These are phyloP conservation scores for Pandemis corylana DNA, from an alignment of 2,888 invertebrate genomes.

Conservation along the genomic window DNA sequence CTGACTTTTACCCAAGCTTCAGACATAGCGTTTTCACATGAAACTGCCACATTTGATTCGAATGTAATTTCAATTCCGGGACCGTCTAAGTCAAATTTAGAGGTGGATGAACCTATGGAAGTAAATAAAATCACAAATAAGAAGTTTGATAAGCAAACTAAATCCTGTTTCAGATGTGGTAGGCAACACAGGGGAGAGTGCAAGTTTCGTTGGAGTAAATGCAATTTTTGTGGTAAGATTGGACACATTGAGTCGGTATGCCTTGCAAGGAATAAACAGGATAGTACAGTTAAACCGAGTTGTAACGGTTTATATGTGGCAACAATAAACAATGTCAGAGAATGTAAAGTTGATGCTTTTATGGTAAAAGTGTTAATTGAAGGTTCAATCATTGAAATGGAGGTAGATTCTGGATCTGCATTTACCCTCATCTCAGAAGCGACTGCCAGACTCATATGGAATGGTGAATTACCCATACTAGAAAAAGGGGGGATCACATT, in stretches of 20 bases:
- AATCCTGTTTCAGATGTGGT: too few species aligned
- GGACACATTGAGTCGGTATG: too few species aligned
- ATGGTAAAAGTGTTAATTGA: neutral
- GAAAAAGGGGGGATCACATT: neutral
- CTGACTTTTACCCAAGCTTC: too few species aligned
- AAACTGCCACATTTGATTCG: too few species aligned
- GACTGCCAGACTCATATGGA: neutral
- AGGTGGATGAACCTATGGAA: neutral
- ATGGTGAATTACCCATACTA: neutral
- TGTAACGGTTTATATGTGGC: neutral
- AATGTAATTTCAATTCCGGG: too few species aligned
- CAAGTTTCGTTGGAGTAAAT: too few species aligned
- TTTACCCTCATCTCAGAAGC: neutral
- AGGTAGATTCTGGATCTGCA: neutral
- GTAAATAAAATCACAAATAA: too few species aligned
- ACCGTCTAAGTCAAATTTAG: neutral
- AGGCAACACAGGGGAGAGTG: too few species aligned
- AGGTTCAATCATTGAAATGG: neutral
- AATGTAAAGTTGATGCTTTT: neutral
- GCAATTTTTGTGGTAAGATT: too few species aligned
- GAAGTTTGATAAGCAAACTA: too few species aligned
- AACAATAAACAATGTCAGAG: neutral
- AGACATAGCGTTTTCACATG: too few species aligned
- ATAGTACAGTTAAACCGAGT: neutral
- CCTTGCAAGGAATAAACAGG: too few species aligned